phyloP scores from a whole-genome alignment of 2,797 vertebrate species.

The Brachyalestes nurse region DNA sequence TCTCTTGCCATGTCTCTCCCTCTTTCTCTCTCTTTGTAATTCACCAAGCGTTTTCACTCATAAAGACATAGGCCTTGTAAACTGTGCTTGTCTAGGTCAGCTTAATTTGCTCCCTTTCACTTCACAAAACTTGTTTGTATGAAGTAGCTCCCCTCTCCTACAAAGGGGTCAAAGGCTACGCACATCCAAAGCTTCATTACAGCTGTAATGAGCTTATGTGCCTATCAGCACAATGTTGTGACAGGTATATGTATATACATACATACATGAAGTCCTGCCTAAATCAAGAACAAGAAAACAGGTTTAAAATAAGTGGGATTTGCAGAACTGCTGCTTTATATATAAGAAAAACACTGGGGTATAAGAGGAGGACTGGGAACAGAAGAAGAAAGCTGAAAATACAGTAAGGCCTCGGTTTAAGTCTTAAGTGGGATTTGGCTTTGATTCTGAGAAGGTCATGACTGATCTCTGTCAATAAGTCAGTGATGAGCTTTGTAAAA shows the following conservation, averaged over 20 bases:
- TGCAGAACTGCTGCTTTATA: neutral
- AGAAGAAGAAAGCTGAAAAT: neutral
- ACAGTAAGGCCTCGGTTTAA: neutral
- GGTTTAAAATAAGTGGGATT: neutral
- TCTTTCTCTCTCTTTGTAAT: slow-evolving; percentile 5
- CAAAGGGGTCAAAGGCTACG: slow-evolving; percentile 40
- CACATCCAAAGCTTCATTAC: slow-evolving; percentile 7
- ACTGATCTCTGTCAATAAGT: slow-evolving; percentile 26
- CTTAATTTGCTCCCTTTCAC: slow-evolving; percentile 42
- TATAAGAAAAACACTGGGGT: neutral
- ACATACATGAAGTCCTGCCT: no score
- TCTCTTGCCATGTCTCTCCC: slow-evolving; percentile 16
- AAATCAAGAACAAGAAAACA: no score
- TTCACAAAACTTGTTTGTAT: slow-evolving; percentile 11
- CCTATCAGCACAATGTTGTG: no score
- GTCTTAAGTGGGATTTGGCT: neutral
- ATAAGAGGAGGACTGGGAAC: neutral
- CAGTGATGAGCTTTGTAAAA: slow-evolving; percentile 3
- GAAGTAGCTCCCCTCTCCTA: neutral
- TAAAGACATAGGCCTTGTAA: slow-evolving; percentile 3
- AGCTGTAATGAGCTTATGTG: slow-evolving; percentile 17
- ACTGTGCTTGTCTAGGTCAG: slow-evolving; percentile 24
- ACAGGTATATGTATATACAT: no score
- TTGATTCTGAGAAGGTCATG: slow-evolving; percentile 34
- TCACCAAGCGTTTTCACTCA: slow-evolving; percentile 18